Percentiles rank a stretch among this genome's conserved stretches.
Conservation (phyloP, 2,888 invertebrate genomes). For the Lobophora halterata region DNA sequence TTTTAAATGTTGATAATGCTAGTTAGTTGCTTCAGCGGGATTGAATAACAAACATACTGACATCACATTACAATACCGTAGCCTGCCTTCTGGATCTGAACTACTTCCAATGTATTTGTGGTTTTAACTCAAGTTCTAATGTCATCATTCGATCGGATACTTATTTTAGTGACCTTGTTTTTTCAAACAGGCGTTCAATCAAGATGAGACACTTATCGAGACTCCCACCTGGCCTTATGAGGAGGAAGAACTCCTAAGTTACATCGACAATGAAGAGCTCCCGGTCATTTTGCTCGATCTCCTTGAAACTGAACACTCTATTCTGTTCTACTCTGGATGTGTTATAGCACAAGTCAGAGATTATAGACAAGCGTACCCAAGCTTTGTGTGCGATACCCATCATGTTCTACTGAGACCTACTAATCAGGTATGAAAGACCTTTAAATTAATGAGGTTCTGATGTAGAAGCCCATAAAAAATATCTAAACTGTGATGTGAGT, state of each 20-base stretch:
- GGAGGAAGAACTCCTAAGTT: conserved; percentile 92
- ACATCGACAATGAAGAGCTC: conserved; percentile 94
- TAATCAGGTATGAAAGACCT: conserved; percentile 92
- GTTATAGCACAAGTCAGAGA: conserved; percentile 95
- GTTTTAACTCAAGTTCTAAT: too few relatives aligned
- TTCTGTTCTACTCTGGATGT: conserved; percentile 94
- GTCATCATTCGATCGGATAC: too few relatives aligned
- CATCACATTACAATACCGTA: too few relatives aligned
- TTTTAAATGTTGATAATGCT: too few relatives aligned
- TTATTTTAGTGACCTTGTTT: too few relatives aligned
- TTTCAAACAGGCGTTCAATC: conserved; percentile 46
- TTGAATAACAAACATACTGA: too few relatives aligned
- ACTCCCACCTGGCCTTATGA: conserved; percentile 93
- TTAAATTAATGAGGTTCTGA: too few relatives aligned
- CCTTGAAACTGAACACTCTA: conserved; percentile 90
- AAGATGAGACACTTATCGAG: conserved; percentile 86
- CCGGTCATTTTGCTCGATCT: conserved; percentile 93
- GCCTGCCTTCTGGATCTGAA: too few relatives aligned
- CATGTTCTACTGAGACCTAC: conserved; percentile 94
- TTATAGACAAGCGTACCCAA: conserved; percentile 90
- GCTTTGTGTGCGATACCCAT: conserved; percentile 89
- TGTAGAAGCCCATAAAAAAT: too few relatives aligned
- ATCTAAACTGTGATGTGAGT: too few relatives aligned
- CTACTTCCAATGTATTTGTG: too few relatives aligned
- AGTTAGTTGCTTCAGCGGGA: too few relatives aligned